Evolutionary conservation across 2,888 invertebrate species (phyloP).

Genomic region (Caenorhabditis macrosperma): DNA sequence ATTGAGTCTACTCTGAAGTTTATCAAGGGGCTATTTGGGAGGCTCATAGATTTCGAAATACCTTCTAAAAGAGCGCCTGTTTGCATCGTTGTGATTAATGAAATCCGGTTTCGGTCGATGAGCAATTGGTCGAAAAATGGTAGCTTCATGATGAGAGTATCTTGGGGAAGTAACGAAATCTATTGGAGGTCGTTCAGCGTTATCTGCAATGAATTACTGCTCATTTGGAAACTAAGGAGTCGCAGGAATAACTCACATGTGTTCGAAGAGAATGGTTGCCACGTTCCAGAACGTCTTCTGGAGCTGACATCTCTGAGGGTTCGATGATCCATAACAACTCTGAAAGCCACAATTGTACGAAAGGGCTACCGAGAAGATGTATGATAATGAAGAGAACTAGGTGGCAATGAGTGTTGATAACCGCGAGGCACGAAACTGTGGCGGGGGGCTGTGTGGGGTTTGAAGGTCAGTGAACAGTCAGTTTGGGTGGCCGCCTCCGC

Average conservation of each 20-base stretch:
- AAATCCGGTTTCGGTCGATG: conserved; percentile 53
- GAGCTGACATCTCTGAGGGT: conserved; percentile 43
- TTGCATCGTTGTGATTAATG: conserved; percentile 51
- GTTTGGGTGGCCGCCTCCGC: conserved; percentile 27
- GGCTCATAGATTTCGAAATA: not conserved
- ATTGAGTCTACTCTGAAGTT: conserved; percentile 53
- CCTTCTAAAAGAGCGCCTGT: conserved; percentile 48
- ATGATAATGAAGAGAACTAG: conserved; percentile 50
- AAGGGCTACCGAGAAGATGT: conserved; percentile 19
- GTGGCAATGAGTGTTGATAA: conserved; percentile 53
- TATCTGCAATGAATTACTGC: conserved; percentile 36
- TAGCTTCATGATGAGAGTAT: conserved; percentile 46
- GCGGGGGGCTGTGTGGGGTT: conserved; percentile 28
- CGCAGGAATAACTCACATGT: conserved; percentile 25
- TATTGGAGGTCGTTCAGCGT: conserved; percentile 51
- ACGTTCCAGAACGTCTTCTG: conserved; percentile 47
- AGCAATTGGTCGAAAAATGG: conserved; percentile 48
- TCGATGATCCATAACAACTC: conserved; percentile 54
- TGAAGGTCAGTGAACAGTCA: conserved; percentile 56
- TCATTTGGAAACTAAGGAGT: not conserved
- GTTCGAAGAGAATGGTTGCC: conserved; percentile 50
- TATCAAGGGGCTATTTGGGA: not conserved
- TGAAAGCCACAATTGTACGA: conserved; percentile 7
- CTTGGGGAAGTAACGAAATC: conserved; percentile 56
- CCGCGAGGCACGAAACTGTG: conserved; percentile 47